Conservation (phyloP, 1,140 invertebrate species). For the Orussus abietinus region DNA sequence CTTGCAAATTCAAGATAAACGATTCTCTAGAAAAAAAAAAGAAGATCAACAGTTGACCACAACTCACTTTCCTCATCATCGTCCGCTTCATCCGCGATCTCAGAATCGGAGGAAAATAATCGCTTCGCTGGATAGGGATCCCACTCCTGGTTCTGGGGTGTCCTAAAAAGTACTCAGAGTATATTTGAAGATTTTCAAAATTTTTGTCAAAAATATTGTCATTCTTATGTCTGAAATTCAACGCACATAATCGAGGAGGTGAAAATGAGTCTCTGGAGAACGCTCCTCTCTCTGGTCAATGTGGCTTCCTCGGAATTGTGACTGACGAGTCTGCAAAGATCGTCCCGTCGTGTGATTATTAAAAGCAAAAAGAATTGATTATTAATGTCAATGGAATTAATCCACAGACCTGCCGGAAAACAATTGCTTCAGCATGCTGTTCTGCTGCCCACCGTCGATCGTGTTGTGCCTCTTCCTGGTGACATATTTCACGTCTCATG, state of each 20-base stretch:
- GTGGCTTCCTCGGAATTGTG: conserved; percentile 20
- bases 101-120: conserved; percentile 47
- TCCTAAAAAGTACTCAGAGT: too few relatives aligned
- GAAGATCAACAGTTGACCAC: conserved; percentile 12
- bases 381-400: neutral
- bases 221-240: conserved; percentile 4
- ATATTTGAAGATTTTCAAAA: too few relatives aligned
- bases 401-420: conserved; percentile 26
- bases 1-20: too few relatives aligned
- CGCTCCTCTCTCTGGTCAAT: conserved; percentile 14
- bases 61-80: conserved; percentile 49
- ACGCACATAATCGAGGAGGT: conserved; percentile 15
- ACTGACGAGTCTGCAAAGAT: conserved; percentile 12
- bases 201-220: too few relatives aligned
- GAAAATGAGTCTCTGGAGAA: conserved; percentile 23
- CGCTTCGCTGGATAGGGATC: conserved; percentile 28
- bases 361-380: neutral
- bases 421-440: conserved; percentile 26
- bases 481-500: too few relatives aligned
- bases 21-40: conserved; percentile 6
- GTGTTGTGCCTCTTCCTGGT: conserved; percentile 30
- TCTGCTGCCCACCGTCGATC: conserved; percentile 26
- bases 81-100: conserved; percentile 44
- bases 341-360: neutral
- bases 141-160: conserved; percentile 15